Conservation (phyloP, 1,140 invertebrate species). For the Phthorimaea operculella region DNA sequence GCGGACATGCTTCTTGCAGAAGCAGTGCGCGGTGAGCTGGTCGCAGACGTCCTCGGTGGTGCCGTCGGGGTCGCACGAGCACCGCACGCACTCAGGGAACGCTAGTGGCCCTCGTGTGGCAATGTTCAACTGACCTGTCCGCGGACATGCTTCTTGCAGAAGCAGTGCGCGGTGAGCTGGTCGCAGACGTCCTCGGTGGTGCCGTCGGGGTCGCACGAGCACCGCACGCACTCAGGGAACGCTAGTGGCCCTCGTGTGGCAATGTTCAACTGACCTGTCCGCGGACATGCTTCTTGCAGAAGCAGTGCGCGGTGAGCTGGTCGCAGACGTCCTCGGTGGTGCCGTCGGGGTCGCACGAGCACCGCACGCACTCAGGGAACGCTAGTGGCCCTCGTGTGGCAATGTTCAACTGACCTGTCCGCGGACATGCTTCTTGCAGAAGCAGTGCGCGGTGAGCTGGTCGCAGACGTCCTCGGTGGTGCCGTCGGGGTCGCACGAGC, state of each 20-base stretch:
- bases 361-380: slow-evolving; percentile 90
- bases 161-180: slow-evolving; percentile 86
- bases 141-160: slow-evolving; percentile 88
- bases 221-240: slow-evolving; percentile 90
- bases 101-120: slow-evolving; percentile 89
- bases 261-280: no score
- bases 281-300: slow-evolving; percentile 88
- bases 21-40: slow-evolving; percentile 86
- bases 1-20: slow-evolving; percentile 88
- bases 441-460: slow-evolving; percentile 86
- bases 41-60: slow-evolving; percentile 94
- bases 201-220: slow-evolving; percentile 88
- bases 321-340: slow-evolving; percentile 94
- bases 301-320: slow-evolving; percentile 86
- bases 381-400: slow-evolving; percentile 89
- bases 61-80: slow-evolving; percentile 88
- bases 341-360: slow-evolving; percentile 88
- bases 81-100: slow-evolving; percentile 90
- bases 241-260: slow-evolving; percentile 89
- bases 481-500: slow-evolving; percentile 88
- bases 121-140: no score
- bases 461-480: slow-evolving; percentile 94
- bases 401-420: no score
- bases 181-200: slow-evolving; percentile 94
- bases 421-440: slow-evolving; percentile 88